Evolutionary conservation across 1,140 invertebrate species (phyloP).

Genomic region (Sminthurides bifidus): DNA sequence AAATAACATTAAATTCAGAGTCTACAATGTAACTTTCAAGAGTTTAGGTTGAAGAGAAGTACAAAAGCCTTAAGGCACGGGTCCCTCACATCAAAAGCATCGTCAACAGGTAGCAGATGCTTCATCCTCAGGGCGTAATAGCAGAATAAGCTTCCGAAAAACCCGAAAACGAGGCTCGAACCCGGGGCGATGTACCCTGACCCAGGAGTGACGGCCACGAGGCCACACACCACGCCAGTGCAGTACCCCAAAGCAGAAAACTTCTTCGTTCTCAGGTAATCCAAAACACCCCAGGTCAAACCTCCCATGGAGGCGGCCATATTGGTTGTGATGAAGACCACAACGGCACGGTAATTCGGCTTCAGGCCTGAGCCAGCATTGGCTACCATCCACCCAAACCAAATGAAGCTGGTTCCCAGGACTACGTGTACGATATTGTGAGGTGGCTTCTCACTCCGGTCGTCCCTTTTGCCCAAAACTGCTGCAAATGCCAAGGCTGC

Average conservation of each 20-base stretch:
- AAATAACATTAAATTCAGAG: too few species aligned
- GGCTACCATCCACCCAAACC: slow-evolving; percentile 11
- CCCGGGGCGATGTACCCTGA: slow-evolving; percentile 22
- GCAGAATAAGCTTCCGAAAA: slow-evolving; percentile 19
- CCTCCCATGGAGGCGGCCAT: slow-evolving; percentile 24
- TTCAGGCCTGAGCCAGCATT: slow-evolving; percentile 20
- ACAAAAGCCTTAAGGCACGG: too few species aligned
- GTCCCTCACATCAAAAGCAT: slow-evolving; percentile 24
- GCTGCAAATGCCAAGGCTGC: slow-evolving; percentile 25
- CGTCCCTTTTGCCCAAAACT: slow-evolving; percentile 20
- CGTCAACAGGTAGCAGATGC: slow-evolving; percentile 19
- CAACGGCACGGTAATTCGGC: slow-evolving; percentile 21
- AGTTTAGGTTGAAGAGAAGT: too few species aligned
- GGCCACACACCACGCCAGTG: slow-evolving; percentile 23
- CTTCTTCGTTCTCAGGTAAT: slow-evolving; percentile 14
- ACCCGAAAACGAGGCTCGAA: slow-evolving; percentile 22
- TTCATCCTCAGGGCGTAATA: slow-evolving; percentile 18
- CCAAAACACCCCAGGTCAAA: slow-evolving; percentile 21
- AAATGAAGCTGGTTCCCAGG: slow-evolving; percentile 25
- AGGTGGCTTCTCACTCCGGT: slow-evolving; percentile 20
- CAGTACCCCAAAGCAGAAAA: slow-evolving; percentile 29
- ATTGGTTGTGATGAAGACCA: slow-evolving; percentile 26
- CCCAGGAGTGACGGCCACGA: slow-evolving; percentile 21
- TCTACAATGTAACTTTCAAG: too few species aligned
- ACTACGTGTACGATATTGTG: slow-evolving; percentile 29